Base-by-base conservation (phyloP, 2,113 vertebrate species). In the Dascyllus trimaculatus region DNA sequence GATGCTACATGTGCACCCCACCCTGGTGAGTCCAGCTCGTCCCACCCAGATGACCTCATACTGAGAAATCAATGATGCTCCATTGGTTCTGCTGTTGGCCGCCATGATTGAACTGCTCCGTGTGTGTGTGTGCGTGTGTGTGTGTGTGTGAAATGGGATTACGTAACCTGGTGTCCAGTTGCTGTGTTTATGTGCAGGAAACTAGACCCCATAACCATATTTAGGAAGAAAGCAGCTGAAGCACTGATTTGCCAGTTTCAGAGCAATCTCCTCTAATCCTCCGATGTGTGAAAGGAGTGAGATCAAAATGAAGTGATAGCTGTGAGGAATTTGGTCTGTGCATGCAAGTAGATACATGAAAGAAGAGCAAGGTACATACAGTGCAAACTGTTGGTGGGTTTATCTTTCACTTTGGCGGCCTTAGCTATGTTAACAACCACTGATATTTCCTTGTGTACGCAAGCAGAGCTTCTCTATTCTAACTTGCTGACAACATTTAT, bases 131-230 rank as follows among this genome's bases (percentile, higher is more conserved):
- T 21, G 64, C 53, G 52, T 40, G 65, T 8, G 10, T 52, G 57
- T 21, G 29, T 21, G 52, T 26, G 60, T 5, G 19, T 21, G 48
- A 35, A 71, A 64, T 51, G 22, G 49, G 56, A 69, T 88, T 88
- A 81, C 22, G 61, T 79, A 89, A 87, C 52, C 45, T 14, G 59
- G 57, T 74, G 79, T 88, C 45, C 13, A 25, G 80, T 84, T 81
- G 38, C 84, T 60, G 46, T 49, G 73, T 74, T 62, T 53, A 14
- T 71, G 69, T 45, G 64, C 35, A 54, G 59, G 48, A 61, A 75
- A 49, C 61, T 61, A 63, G 59, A 74, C n/a, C 25, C 29, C n/a
- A 2, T 75, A 7, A 49, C 69, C 71, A 75, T 76, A 68, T 84
- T 82, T 78, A 71, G 61, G 70, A 66, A 65, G 54, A 53, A 54